Evolutionary conservation across 2,888 invertebrate species (phyloP).

Genomic region (Phyto melanocephala): DNA sequence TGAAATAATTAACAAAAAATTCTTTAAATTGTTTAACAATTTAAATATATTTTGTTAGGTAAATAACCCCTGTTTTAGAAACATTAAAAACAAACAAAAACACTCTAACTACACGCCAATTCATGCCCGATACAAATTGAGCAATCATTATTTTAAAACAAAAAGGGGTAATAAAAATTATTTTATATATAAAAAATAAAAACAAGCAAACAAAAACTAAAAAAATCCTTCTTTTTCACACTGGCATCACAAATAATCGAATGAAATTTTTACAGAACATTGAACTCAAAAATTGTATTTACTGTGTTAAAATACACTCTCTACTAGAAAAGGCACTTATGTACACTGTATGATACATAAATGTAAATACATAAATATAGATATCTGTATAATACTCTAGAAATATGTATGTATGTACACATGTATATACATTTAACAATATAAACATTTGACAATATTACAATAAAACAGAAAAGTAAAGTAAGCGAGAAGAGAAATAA

Average conservation of each 20-base stretch:
- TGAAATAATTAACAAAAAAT: too few species aligned
- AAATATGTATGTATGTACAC: neutral
- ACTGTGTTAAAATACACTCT: conserved; percentile 45
- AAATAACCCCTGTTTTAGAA: conserved; percentile 11
- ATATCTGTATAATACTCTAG: neutral
- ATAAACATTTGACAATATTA: conserved; percentile 49
- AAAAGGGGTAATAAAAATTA: neutral
- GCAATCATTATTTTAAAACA: conserved; percentile 39
- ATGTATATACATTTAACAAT: conserved; percentile 39
- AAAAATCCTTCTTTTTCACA: conserved; percentile 20
- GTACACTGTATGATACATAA: neutral
- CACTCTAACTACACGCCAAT: neutral
- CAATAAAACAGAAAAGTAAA: conserved; percentile 14
- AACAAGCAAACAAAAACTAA: conserved; percentile 3
- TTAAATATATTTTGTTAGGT: neutral
- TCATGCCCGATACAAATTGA: conserved; percentile 22
- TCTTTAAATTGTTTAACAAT: conserved; percentile 6
- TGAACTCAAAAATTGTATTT: conserved; percentile 60
- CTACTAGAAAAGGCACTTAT: conserved; percentile 25
- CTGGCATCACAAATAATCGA: conserved; percentile 40
- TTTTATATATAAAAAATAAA: neutral
- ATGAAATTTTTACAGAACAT: conserved; percentile 58
- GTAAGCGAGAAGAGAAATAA: neutral
- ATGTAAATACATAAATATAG: neutral
- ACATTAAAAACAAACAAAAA: conserved; percentile 34